Evolutionary conservation across 2,888 invertebrate species (phyloP).

Genomic region (Clanis bilineata): DNA sequence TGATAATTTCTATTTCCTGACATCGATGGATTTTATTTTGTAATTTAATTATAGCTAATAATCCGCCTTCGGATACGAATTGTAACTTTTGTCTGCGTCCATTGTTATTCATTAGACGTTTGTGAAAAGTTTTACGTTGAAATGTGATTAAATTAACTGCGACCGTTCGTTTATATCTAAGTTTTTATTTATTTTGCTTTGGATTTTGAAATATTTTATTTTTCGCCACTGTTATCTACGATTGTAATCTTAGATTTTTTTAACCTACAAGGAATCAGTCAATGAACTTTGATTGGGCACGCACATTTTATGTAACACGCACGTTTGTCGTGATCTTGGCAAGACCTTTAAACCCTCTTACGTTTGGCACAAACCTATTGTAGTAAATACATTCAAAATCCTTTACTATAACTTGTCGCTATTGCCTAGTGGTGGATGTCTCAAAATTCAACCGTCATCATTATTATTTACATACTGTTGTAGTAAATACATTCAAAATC

Average conservation of each 20-base stretch:
- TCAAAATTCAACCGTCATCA: no score
- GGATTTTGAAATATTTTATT: not conserved
- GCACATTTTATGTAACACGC: not conserved
- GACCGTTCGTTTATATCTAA: not conserved
- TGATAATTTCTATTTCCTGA: conserved; percentile 45
- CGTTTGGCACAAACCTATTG: not conserved
- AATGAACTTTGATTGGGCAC: not conserved
- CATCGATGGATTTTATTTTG: conserved; percentile 38
- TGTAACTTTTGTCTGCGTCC: conserved; percentile 32
- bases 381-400: not conserved
- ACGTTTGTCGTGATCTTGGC: not conserved
- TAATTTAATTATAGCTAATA: conserved; percentile 18
- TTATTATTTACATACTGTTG: no score
- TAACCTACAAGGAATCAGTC: not conserved
- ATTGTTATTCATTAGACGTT: conserved; percentile 33
- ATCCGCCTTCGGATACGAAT: conserved; percentile 31
- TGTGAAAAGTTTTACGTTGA: conserved; percentile 24
- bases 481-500: not conserved
- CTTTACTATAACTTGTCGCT: no score
- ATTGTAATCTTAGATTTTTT: not conserved
- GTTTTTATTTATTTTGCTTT: not conserved
- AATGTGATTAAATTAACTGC: conserved; percentile 1
- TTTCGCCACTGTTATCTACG: not conserved
- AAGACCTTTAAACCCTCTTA: not conserved
- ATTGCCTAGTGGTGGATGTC: no score